These are phyloP conservation scores for Geotrupes spiniger DNA, from an alignment of 2,888 invertebrate genomes.

Conservation along the genomic window DNA sequence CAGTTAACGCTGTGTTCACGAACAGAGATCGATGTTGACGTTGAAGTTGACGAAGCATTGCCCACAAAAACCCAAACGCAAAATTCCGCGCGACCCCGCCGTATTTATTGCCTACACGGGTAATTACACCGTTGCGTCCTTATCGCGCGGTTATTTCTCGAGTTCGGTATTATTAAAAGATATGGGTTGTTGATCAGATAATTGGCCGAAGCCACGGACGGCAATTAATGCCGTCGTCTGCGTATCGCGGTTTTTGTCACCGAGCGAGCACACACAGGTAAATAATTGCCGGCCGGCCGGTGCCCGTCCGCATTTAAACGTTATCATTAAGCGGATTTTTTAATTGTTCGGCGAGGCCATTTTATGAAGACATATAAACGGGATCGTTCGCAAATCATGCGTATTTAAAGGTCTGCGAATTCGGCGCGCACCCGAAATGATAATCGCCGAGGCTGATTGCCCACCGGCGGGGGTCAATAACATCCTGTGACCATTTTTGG, in stretches of 20 bases:
- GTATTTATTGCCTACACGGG: slow-evolving; percentile 9
- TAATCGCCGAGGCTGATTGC: slow-evolving; percentile 19
- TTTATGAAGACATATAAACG: slow-evolving; percentile 46
- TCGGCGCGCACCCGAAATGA: slow-evolving; percentile 23
- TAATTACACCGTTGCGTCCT: slow-evolving; percentile 11
- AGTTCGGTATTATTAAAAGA: slow-evolving; percentile 18
- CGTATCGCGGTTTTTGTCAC: slow-evolving; percentile 39
- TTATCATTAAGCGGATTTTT: slow-evolving; percentile 40
- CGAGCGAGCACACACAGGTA: slow-evolving; percentile 30
- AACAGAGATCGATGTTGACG: too few species aligned
- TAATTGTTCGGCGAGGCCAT: slow-evolving; percentile 34
- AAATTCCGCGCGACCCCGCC: too few species aligned
- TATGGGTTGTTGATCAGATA: slow-evolving; percentile 33
- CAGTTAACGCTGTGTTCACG: too few species aligned
- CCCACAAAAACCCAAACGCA: too few species aligned
- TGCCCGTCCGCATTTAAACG: slow-evolving; percentile 42
- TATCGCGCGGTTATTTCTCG: neutral
- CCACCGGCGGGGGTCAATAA: slow-evolving; percentile 21
- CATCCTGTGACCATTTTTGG: slow-evolving; percentile 24
- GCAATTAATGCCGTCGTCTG: slow-evolving; percentile 41
- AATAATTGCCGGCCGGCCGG: slow-evolving; percentile 39
- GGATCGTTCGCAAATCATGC: slow-evolving; percentile 32
- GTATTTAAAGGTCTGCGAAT: slow-evolving; percentile 27
- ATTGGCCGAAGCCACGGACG: slow-evolving; percentile 36
- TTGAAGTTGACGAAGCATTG: too few species aligned